Evolutionary conservation across 2,888 invertebrate genomes (phyloP).

Genomic region (Amiota mariae): DNA sequence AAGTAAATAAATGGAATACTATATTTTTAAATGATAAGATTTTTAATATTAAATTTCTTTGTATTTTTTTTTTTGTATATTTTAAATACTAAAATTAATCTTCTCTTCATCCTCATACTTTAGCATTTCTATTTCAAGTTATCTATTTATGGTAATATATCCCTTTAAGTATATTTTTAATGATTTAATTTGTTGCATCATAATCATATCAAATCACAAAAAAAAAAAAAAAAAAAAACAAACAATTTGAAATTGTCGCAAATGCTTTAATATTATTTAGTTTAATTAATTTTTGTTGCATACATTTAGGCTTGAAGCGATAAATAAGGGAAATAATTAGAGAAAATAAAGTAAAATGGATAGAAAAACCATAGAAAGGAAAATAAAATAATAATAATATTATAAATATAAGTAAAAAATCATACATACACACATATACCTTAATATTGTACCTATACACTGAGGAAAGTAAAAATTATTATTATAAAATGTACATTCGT

Average conservation of each 20-base stretch:
- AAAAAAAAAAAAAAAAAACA: background rate
- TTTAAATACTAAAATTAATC: too few relatives aligned
- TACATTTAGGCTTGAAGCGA: background rate
- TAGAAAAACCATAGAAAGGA: slow-evolving; percentile 8
- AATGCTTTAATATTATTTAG: slow-evolving; percentile 1
- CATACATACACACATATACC: slow-evolving; percentile 32
- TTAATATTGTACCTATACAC: slow-evolving; percentile 35
- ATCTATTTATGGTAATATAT: too few relatives aligned
- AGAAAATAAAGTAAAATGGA: background rate
- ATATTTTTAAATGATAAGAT: too few relatives aligned
- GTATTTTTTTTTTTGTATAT: too few relatives aligned
- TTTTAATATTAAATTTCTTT: too few relatives aligned
- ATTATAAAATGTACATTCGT: slow-evolving; percentile 26
- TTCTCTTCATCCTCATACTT: too few relatives aligned
- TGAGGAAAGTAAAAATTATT: slow-evolving; percentile 16
- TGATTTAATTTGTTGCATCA: background rate
- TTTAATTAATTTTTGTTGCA: slow-evolving; percentile 18
- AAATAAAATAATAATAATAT: background rate
- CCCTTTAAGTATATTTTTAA: background rate
- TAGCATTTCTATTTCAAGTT: too few relatives aligned
- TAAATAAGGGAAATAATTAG: background rate
- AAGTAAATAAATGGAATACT: too few relatives aligned
- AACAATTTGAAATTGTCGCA: background rate
- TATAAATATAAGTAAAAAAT: background rate
- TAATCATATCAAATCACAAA: slow-evolving; percentile 4